phyloP scores from a whole-genome alignment of 2,888 invertebrate species.

The Pyrrhosoma nymphula region DNA sequence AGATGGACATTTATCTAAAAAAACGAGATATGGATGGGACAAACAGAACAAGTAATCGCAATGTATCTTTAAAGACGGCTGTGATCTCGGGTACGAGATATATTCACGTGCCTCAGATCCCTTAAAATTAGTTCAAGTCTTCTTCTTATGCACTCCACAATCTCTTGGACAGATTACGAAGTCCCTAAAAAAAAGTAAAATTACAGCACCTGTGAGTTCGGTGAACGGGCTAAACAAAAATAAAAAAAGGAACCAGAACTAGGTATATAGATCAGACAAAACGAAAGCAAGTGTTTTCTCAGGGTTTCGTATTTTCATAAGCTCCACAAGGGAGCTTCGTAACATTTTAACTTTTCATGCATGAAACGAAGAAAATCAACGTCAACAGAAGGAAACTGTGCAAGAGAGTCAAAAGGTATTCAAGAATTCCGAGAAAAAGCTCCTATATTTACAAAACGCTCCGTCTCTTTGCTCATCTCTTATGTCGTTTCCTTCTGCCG shows the following conservation, averaged over 20 bases:
- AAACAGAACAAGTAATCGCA: too few species aligned
- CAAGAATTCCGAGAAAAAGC: background rate
- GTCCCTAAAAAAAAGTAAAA: too few species aligned
- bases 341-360: background rate
- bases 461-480: background rate
- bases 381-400: background rate
- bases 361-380: background rate
- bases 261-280: background rate
- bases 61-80: too few species aligned
- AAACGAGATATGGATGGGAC: too few species aligned
- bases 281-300: background rate
- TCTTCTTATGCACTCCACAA: too few species aligned
- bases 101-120: too few species aligned
- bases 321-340: background rate
- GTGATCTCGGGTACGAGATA: too few species aligned
- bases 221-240: background rate
- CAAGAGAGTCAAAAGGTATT: background rate
- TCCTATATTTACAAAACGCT: background rate
- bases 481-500: background rate
- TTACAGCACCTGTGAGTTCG: background rate
- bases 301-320: background rate
- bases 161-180: background rate
- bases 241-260: background rate
- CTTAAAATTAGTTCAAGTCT: too few species aligned
- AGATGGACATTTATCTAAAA: too few species aligned